These are phyloP conservation scores for Perdita meconis DNA, from an alignment of 2,888 invertebrate genomes.

Conservation along the genomic window DNA sequence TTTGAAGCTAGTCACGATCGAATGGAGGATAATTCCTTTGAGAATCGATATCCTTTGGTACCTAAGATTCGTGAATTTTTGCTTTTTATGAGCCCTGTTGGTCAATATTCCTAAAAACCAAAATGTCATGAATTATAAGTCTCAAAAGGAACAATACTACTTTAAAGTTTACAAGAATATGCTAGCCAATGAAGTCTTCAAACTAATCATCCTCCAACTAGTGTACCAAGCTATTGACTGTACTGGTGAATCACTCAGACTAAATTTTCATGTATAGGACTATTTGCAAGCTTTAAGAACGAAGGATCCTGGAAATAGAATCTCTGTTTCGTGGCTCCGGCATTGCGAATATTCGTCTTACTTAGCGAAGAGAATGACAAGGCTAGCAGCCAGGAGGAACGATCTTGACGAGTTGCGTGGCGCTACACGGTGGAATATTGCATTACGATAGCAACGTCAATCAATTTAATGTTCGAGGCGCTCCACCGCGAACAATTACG, in stretches of 20 bases:
- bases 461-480: slow-evolving; percentile 55
- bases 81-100: too few relatives aligned
- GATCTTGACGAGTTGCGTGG: slow-evolving; percentile 1
- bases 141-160: too few relatives aligned
- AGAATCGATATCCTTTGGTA: too few relatives aligned
- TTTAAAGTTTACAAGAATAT: too few relatives aligned
- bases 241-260: neutral
- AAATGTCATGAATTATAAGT: too few relatives aligned
- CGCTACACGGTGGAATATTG: slow-evolving; percentile 29
- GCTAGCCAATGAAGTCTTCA: too few relatives aligned
- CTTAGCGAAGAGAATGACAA: slow-evolving; percentile 7
- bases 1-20: too few relatives aligned
- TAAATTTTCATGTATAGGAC: neutral
- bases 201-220: neutral
- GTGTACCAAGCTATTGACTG: neutral
- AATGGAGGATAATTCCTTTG: too few relatives aligned
- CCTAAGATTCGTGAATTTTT: too few relatives aligned
- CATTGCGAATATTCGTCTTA: slow-evolving; percentile 6
- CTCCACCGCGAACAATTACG: slow-evolving; percentile 45
- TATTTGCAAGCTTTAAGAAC: neutral
- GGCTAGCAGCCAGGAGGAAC: slow-evolving; percentile 11
- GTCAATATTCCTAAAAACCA: too few relatives aligned
- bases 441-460: slow-evolving; percentile 57
- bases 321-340: neutral
- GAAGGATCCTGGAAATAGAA: neutral